These are phyloP conservation scores for Eupsilia transversa DNA, from an alignment of 2,888 invertebrate species.

Conservation along the genomic window DNA sequence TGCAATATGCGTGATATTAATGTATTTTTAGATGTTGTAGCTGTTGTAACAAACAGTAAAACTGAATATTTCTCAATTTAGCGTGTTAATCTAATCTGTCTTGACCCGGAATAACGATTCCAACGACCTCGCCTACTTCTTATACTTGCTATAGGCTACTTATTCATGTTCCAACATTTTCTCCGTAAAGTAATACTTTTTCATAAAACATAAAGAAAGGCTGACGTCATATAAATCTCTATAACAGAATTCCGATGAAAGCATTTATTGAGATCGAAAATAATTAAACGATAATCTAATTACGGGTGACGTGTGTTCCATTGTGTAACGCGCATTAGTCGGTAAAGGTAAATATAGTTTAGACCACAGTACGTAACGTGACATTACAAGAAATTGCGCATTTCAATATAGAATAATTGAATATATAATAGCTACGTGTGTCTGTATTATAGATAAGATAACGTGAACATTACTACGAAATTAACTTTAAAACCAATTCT, in stretches of 20 bases:
- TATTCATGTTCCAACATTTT: constrained; percentile 31
- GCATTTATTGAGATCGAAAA: constrained; percentile 29
- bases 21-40: constrained; percentile 24
- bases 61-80: constrained; percentile 58
- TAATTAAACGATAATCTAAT: constrained; percentile 53
- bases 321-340: constrained; percentile 48
- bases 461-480: constrained; percentile 34
- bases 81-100: constrained; percentile 65
- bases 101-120: constrained; percentile 63
- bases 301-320: constrained; percentile 47
- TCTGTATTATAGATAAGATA: constrained; percentile 77
- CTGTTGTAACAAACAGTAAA: constrained; percentile 20
- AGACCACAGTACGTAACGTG: constrained; percentile 40
- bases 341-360: constrained; percentile 49
- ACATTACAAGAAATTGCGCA: constrained; percentile 73
- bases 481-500: constrained; percentile 32
- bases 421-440: constrained; percentile 73
- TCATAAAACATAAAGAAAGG: constrained; percentile 5
- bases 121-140: constrained; percentile 47
- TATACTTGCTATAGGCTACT: constrained; percentile 27
- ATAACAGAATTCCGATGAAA: constrained; percentile 33
- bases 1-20: constrained; percentile 18
- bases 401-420: constrained; percentile 72
- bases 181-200: background rate
- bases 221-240: constrained; percentile 25